phyloP scores from a whole-genome alignment of 2,797 vertebrate species.

The Streptopelia turtur region DNA sequence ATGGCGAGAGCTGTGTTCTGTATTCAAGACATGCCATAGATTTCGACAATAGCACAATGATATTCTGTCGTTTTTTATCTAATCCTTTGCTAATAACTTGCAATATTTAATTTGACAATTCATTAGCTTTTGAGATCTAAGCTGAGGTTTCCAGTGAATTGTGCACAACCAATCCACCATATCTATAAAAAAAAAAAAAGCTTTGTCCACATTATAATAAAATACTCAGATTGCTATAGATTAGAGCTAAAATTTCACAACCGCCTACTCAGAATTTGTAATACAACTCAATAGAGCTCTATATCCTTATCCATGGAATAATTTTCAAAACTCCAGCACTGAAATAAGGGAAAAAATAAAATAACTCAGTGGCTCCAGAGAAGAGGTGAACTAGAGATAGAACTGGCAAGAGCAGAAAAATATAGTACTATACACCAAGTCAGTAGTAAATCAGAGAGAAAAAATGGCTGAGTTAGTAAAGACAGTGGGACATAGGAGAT shows the following conservation, averaged over 20 bases:
- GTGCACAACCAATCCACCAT: not conserved
- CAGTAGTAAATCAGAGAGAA: not conserved
- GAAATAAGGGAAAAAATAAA: not conserved
- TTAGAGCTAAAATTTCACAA: not conserved
- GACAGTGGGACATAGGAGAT: not conserved
- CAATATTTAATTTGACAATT: conserved; percentile 4
- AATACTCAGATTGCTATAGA: not conserved
- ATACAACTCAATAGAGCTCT: not conserved
- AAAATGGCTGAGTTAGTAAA: not conserved
- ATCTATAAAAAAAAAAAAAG: not conserved
- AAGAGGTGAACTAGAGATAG: not conserved
- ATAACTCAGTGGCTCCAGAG: not conserved
- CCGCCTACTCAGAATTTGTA: not conserved
- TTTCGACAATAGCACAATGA: not conserved
- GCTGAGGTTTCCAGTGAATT: not conserved
- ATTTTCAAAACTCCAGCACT: not conserved
- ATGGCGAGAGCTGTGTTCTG: not conserved
- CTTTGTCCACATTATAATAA: not conserved
- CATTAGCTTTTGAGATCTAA: not conserved
- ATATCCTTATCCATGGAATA: not conserved
- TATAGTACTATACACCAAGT: not conserved
- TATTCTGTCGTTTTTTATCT: not conserved
- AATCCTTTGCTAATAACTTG: conserved; percentile 15
- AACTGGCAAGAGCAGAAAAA: not conserved
- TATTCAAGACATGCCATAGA: not conserved